Percentiles rank a stretch among this genome's conserved stretches.
phyloP scores from a whole-genome alignment of 2,888 invertebrate species.

The Tuberolachnus salignus region DNA sequence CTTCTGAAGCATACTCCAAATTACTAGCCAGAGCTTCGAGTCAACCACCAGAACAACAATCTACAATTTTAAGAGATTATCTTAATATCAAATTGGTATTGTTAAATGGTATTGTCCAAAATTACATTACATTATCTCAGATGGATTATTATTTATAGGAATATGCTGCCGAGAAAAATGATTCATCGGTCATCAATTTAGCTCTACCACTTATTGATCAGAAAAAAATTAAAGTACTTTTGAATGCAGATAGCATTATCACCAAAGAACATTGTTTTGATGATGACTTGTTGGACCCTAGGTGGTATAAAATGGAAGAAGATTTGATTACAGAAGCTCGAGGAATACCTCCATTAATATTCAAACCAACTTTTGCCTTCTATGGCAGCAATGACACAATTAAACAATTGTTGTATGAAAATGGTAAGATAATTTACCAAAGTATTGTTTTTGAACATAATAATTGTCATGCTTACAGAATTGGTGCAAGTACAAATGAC shows the following conservation, averaged over 20 bases:
- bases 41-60: constrained; percentile 76
- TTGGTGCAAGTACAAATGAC: constrained; percentile 54
- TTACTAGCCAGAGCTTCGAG: constrained; percentile 74
- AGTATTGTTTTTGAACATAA: neutral
- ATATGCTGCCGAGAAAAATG: constrained; percentile 38
- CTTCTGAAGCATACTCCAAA: constrained; percentile 78
- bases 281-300: constrained; percentile 58
- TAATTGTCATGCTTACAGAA: constrained; percentile 10
- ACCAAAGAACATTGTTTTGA: constrained; percentile 46
- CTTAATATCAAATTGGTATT: constrained; percentile 81
- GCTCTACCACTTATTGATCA: constrained; percentile 41
- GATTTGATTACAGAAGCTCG: constrained; percentile 73
- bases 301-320: constrained; percentile 80
- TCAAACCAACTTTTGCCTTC: constrained; percentile 78
- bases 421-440: constrained; percentile 32
- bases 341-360: constrained; percentile 74
- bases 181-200: constrained; percentile 29
- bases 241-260: constrained; percentile 52
- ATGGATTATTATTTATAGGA: constrained; percentile 33
- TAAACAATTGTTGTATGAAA: constrained; percentile 31
- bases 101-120: constrained; percentile 55
- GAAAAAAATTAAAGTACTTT: constrained; percentile 50
- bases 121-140: constrained; percentile 38
- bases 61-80: constrained; percentile 85
- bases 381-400: constrained; percentile 60